phyloP scores from a whole-genome alignment of 2,113 vertebrate species.

The Microcebus griseorufus region DNA sequence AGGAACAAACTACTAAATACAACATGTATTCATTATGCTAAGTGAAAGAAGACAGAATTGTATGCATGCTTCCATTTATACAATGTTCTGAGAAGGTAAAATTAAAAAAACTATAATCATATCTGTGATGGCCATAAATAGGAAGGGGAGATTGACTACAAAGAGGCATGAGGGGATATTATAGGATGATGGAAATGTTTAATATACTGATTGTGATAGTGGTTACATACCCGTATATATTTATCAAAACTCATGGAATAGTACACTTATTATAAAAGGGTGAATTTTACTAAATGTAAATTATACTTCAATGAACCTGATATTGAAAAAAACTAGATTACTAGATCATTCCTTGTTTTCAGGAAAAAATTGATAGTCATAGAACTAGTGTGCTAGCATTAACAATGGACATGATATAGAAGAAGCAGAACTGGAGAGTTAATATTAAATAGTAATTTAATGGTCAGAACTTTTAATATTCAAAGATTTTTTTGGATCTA shows the following conservation, averaged over 20 bases:
- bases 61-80: not conserved
- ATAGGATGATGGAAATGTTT: not conserved
- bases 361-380: not conserved
- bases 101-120: not conserved
- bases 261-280: not conserved
- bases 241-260: not conserved
- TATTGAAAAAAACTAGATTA: not conserved
- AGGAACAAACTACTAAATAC: not conserved
- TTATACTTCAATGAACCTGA: not conserved
- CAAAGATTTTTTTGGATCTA: not conserved
- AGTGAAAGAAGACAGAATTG: not conserved
- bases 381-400: not conserved
- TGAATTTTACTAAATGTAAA: not conserved
- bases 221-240: not conserved
- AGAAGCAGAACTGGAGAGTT: not conserved
- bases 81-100: constrained; percentile 16
- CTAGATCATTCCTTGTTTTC: not conserved
- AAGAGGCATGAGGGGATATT: not conserved
- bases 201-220: not conserved
- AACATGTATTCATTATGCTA: not conserved
- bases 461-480: not conserved
- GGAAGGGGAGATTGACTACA: not conserved
- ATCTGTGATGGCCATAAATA: not conserved
- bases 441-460: not conserved
- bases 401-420: not conserved